These are phyloP conservation scores for Hipparchia sbordonii DNA, from an alignment of 2,888 invertebrate species.

Conservation along the genomic window DNA sequence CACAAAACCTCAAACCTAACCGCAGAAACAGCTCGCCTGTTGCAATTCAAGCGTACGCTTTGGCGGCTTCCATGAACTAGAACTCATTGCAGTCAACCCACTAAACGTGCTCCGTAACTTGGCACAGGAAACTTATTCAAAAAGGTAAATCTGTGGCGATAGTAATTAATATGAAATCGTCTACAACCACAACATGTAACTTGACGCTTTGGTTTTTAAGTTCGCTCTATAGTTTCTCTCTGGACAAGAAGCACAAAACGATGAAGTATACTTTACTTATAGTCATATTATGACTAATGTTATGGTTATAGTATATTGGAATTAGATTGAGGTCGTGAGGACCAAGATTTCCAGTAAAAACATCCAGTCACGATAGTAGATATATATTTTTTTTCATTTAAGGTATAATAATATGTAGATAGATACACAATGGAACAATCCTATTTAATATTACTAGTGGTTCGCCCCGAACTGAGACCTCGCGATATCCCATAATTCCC, in stretches of 20 bases:
- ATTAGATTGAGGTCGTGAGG: too few species aligned
- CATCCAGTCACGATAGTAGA: too few species aligned
- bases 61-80: not conserved
- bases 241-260: not conserved
- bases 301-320: too few species aligned
- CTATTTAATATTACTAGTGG: too few species aligned
- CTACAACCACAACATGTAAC: not conserved
- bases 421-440: too few species aligned
- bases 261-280: too few species aligned
- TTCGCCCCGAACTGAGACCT: too few species aligned
- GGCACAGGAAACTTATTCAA: not conserved
- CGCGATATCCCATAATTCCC: too few species aligned
- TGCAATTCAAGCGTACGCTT: not conserved
- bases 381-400: too few species aligned
- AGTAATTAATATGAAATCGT: not conserved
- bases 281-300: too few species aligned
- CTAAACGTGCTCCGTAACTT: not conserved
- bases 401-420: too few species aligned
- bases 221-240: not conserved
- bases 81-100: not conserved
- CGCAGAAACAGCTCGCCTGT: not conserved
- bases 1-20: slow-evolving; percentile 3
- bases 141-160: not conserved
- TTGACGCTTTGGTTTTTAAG: not conserved
- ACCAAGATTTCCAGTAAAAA: too few species aligned